Percentiles rank a stretch among this genome's conserved stretches.
These are phyloP conservation scores for Pardalotus punctatus DNA, from an alignment of 2,113 vertebrate genomes.

Conservation along the genomic window DNA sequence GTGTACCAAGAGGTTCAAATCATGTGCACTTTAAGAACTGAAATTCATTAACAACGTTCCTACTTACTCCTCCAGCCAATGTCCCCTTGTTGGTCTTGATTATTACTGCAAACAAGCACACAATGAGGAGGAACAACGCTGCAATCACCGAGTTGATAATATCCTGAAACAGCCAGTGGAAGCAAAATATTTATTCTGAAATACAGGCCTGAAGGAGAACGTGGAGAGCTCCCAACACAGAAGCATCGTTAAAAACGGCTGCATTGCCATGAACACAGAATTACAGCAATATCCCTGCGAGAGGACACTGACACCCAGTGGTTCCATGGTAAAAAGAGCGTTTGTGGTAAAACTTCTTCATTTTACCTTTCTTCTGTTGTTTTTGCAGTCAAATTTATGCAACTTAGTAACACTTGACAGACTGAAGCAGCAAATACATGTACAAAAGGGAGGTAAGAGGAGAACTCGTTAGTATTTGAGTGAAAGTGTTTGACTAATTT, in stretches of 20 bases:
- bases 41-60: background rate
- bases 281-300: rapidly evolving
- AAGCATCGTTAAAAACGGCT: rapidly evolving
- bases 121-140: conserved; percentile 70
- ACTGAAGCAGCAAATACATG: background rate
- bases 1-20: background rate
- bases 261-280: background rate
- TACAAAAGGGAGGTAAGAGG: background rate
- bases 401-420: background rate
- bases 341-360: background rate
- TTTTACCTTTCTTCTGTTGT: background rate
- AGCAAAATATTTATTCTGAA: background rate
- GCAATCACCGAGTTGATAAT: conserved; percentile 79
- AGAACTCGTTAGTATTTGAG: background rate
- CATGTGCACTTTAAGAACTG: background rate
- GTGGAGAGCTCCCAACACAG: background rate
- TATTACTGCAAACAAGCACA: conserved; percentile 74
- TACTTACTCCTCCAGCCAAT: conserved; percentile 85
- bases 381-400: background rate
- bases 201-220: background rate
- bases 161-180: conserved; percentile 76
- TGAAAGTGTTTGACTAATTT: rapidly evolving
- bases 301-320: background rate
- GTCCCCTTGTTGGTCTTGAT: conserved; percentile 53
- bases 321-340: background rate